Conservation (phyloP, 2,888 invertebrate species). For the Drosophila hawaiiensis region DNA sequence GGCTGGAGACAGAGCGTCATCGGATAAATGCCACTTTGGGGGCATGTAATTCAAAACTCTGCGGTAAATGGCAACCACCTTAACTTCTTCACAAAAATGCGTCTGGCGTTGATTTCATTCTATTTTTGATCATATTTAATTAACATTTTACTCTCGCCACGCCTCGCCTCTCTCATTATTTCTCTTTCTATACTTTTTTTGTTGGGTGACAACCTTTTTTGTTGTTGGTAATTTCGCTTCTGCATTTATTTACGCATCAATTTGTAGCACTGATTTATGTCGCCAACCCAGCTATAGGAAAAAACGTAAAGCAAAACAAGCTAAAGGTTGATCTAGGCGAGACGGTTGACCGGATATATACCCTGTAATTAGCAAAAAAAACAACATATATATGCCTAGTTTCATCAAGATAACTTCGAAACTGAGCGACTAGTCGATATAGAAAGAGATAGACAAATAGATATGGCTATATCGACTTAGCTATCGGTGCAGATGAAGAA, state of each 20-base stretch:
- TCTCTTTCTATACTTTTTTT: slow-evolving; percentile 13
- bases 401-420: neutral
- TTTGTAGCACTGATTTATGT: slow-evolving; percentile 77
- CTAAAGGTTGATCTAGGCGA: neutral
- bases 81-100: slow-evolving; percentile 17
- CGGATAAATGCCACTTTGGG: slow-evolving; percentile 38
- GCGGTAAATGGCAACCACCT: slow-evolving; percentile 54
- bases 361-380: slow-evolving; percentile 4
- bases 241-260: slow-evolving; percentile 77
- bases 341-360: neutral
- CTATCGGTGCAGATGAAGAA: neutral
- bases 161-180: neutral
- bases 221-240: slow-evolving; percentile 31
- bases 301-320: slow-evolving; percentile 16
- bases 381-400: neutral
- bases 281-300: slow-evolving; percentile 44
- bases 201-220: slow-evolving; percentile 51
- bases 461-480: neutral
- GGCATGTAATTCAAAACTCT: slow-evolving; percentile 52
- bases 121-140: slow-evolving; percentile 75
- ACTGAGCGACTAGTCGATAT: neutral
- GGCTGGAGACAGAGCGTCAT: slow-evolving; percentile 31
- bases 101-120: slow-evolving; percentile 46
- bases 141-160: slow-evolving; percentile 57
- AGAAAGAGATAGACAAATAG: neutral